Percentiles rank a stretch among this genome's conserved stretches.
Conservation (phyloP, 1,140 invertebrate genomes). For the Aphelenchoides fujianensis region DNA sequence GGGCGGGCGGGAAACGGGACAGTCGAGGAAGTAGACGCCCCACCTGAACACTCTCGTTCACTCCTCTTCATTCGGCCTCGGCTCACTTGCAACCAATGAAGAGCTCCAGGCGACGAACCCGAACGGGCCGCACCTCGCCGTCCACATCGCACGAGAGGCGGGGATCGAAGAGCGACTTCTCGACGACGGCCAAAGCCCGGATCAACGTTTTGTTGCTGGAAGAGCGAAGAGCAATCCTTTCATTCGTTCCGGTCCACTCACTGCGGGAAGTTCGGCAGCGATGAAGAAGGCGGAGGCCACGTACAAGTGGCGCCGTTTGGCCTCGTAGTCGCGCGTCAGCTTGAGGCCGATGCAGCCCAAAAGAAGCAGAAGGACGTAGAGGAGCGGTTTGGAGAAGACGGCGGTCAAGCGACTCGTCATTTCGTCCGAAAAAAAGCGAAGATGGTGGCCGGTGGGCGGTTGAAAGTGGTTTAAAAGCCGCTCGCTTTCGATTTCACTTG, state of each 20-base stretch:
- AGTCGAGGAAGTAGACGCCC: background rate
- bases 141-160: background rate
- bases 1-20: background rate
- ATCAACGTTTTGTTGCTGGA: constrained; percentile 11
- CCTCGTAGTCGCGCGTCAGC: background rate
- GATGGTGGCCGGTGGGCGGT: too few species aligned
- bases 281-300: constrained; percentile 3
- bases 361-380: background rate
- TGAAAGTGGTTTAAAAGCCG: too few species aligned
- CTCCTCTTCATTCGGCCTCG: too few species aligned
- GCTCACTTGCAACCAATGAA: constrained; percentile 3
- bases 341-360: background rate
- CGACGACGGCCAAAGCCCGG: background rate
- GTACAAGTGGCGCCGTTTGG: background rate
- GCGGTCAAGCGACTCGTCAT: background rate
- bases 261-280: constrained; percentile 8
- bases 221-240: too few species aligned
- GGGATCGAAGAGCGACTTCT: constrained; percentile 9
- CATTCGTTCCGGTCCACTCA: background rate
- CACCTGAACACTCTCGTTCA: too few species aligned
- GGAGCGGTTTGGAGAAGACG: background rate
- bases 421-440: background rate
- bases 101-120: background rate
- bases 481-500: too few species aligned
- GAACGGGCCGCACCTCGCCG: background rate